Evolutionary conservation across 2,113 vertebrate species (phyloP), one percentile per base, ranked within the genome.

Genomic region (Ranitomeya variabilis): DNA sequence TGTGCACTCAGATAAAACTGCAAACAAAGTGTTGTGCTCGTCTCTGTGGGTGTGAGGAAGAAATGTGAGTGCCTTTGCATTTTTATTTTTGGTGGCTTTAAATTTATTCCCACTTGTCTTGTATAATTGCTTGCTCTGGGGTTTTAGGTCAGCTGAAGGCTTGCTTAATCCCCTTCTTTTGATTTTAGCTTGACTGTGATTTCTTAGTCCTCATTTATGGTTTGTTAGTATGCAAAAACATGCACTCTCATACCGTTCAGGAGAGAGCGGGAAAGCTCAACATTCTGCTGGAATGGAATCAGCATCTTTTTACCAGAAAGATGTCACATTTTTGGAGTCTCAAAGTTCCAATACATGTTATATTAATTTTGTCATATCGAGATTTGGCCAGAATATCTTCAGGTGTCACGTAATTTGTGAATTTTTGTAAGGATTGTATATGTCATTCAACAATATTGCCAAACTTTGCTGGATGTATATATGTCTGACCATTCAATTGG

Each of bases 201-300:
- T 79, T 62, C 60, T 51, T 79, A 67, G 74, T 64, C 59, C 62
- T 80, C 74, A 80, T 87, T 80, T 87, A 62, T 66, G 73, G 59
- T 67, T 79, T 64, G 76, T 87, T 87, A 79, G 74, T 87, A 87
- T 87, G 85, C 73, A 86, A 86, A 78, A 73, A 86, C 85, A 77
- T 86, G 55, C 57, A n/a, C 73, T 51, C 57, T n/a, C 54, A 77
- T 51, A 86, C 57, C n/a, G 71, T 77, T 26, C 85, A 78, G 23
- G 52, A 21, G 73, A n/a, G 57, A 16, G 15, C 15, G 54, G 55
- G 31, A 21, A 57, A 80, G 62, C 74, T 87, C 59, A 67, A n/a
- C 59, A 55, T 15, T 69, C 1, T 69, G 59, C 60, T 80, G 45
- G 52, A 54, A 69, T 37, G 37, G 76, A n/a, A 57, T 37, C 54